Base-by-base conservation (phyloP, 2,797 vertebrate species). In the Pangasius sanitwongsei region DNA sequence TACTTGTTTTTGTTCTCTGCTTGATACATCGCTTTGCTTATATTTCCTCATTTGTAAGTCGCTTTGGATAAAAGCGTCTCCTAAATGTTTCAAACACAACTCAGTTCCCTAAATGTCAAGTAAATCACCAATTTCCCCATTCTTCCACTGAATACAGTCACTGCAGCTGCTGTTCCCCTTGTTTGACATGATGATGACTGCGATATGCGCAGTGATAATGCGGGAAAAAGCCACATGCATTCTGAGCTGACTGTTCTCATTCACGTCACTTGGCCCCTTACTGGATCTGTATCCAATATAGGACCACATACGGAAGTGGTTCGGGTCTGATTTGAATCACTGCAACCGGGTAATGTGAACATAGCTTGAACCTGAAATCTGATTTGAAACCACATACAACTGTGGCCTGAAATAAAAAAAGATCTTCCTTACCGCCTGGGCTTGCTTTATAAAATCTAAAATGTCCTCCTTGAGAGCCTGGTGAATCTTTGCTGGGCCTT, bases 381-480 rank as follows among this genome's bases (percentile, higher is more conserved):
- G 50, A 80, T 18, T 20, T 9, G 11, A 18, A 53, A n/a, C 25
- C 50, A 23, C 4, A 59, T 59, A 37, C 9, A 31, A 44, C 41
- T 77, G 3, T 44, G 11, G 9, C 41, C 23, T 75, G 31, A 69
- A 69, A 61, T 1, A 53, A 23, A 20, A n/a, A 31, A 77, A 23
- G 80, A 31, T 23, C n/a, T 70, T 69, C 31, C 89, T 92, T 86
- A 98, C 97, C 88, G 98, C 98, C 95, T 99, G 98, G 93, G 98
- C 98, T 97, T 99, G 98, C 95, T 99, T 99, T 94, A 99, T 99
- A 95, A 99, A 99, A 92, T 99, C 98, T 94, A 99, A 96, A 92
- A 99, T 99, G 94, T 99, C 98, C 94, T 99, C 98, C 96, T 99
- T 99, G 92, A 99, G 96, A 92, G 98, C 98, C 93, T 99, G 98